Evolutionary conservation across 2,797 vertebrate species (phyloP).

Genomic region (Yasuhikotakia modesta): DNA sequence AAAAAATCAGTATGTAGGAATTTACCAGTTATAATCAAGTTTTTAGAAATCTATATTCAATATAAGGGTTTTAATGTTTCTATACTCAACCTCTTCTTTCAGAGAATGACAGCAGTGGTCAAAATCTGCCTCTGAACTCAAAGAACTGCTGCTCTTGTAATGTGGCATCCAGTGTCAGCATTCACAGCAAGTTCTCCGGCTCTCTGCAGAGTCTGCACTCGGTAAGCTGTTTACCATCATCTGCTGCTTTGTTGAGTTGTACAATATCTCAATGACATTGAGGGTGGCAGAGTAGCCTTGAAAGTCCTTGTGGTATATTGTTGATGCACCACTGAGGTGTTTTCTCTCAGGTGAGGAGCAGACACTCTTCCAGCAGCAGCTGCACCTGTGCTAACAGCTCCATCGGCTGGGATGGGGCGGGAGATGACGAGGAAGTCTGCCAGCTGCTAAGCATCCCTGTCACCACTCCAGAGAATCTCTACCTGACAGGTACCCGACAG

Average conservation of each 20-base stretch:
- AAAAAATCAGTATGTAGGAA: too few relatives aligned
- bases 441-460: conserved; percentile 88
- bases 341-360: conserved; percentile 83
- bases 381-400: conserved; percentile 87
- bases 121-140: conserved; percentile 85
- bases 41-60: too few relatives aligned
- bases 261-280: background rate
- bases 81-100: conserved; percentile 45
- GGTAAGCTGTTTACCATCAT: conserved; percentile 72
- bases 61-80: background rate
- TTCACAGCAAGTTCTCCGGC: conserved; percentile 84
- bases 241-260: background rate
- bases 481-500: conserved; percentile 92
- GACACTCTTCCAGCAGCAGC: conserved; percentile 88
- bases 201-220: conserved; percentile 90
- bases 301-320: background rate
- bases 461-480: conserved; percentile 95
- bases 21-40: too few relatives aligned
- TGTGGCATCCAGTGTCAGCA: conserved; percentile 75
- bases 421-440: conserved; percentile 80
- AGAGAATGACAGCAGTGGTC: conserved; percentile 83
- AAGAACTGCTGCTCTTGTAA: conserved; percentile 79
- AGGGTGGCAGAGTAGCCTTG: too few relatives aligned
- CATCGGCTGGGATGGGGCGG: conserved; percentile 84
- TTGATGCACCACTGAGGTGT: background rate